A percentile compares a stretch with the other conserved stretches of the same genome.
Evolutionary conservation across 1,140 invertebrate species (phyloP).

Genomic region (Cydia splendana): DNA sequence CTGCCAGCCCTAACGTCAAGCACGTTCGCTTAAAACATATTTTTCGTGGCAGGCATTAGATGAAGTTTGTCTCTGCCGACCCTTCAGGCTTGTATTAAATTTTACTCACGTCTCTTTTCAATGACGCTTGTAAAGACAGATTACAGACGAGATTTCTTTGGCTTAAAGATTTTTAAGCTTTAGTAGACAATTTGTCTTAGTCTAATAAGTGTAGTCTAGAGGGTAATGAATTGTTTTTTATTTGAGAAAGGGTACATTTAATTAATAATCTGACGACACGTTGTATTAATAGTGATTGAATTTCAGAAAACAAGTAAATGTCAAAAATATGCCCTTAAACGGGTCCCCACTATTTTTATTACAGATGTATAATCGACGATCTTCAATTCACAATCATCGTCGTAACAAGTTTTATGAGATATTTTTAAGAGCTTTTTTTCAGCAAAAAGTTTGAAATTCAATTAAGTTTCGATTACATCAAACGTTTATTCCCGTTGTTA

Average conservation of each 20-base stretch:
- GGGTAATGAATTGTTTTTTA: not conserved
- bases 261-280: not conserved
- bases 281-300: too few relatives aligned
- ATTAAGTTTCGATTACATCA: not conserved
- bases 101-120: conserved; percentile 14
- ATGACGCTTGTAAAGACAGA: conserved; percentile 3
- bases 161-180: not conserved
- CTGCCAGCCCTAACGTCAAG: too few relatives aligned
- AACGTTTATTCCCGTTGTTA: not conserved
- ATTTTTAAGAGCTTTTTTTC: not conserved
- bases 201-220: not conserved
- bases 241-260: not conserved
- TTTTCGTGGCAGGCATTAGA: not conserved
- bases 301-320: too few relatives aligned
- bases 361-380: too few relatives aligned
- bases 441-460: not conserved
- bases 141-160: conserved; percentile 1
- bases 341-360: too few relatives aligned
- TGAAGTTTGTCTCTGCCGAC: conserved; percentile 11
- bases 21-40: not conserved
- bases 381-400: not conserved
- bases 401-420: not conserved
- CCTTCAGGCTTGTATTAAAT: conserved; percentile 4
- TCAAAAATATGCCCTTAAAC: too few relatives aligned
- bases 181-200: not conserved